Percentiles rank a stretch among this genome's conserved stretches.
phyloP scores from a whole-genome alignment of 2,113 vertebrate species.

The Leucopsar rothschildi region DNA sequence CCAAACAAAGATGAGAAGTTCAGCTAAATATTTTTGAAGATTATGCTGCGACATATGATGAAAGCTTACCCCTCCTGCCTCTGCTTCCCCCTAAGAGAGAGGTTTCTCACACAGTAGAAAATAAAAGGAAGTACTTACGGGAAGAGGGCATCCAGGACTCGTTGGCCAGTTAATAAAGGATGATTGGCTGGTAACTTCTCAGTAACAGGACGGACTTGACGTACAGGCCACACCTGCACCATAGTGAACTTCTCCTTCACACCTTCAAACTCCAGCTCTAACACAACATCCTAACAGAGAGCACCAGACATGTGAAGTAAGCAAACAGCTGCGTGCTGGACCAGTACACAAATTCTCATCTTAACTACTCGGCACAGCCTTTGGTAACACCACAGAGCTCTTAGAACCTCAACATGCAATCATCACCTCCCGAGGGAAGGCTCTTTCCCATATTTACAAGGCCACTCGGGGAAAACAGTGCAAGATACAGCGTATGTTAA shows the following conservation, averaged over 20 bases:
- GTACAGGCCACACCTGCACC: conserved; percentile 97
- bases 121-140: conserved; percentile 78
- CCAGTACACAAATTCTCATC: not conserved
- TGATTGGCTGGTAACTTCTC: conserved; percentile 96
- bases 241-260: conserved; percentile 95
- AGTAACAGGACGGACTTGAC: conserved; percentile 92
- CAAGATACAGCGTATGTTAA: not conserved
- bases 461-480: not conserved
- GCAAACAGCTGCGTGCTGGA: not conserved
- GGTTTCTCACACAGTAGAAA: not conserved
- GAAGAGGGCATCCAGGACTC: conserved; percentile 94
- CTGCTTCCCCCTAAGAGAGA: not conserved
- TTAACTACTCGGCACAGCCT: not conserved
- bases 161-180: conserved; percentile 91
- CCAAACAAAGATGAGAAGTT: not conserved
- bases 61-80: not conserved
- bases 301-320: not conserved
- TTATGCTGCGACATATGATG: not conserved
- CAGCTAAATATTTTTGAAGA: not conserved
- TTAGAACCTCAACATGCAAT: not conserved
- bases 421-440: rapidly evolving
- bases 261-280: conserved; percentile 96
- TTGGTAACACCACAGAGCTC: not conserved
- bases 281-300: conserved; percentile 86
- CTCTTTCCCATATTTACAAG: not conserved